Evolutionary conservation across 2,113 vertebrate genomes (phyloP).

Genomic region (Sitta europaea): DNA sequence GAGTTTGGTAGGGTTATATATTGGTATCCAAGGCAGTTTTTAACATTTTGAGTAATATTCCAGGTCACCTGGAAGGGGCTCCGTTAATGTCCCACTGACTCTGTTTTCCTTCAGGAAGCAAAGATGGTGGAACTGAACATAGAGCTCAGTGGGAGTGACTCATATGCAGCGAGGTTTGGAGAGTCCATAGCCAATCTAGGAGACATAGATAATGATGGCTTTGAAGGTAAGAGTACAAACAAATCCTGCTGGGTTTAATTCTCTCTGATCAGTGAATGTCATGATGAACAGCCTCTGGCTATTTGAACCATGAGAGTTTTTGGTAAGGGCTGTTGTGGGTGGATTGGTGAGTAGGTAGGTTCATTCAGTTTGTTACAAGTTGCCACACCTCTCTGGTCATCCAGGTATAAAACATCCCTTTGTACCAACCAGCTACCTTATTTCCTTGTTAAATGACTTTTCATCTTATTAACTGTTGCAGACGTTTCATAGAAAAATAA

Average conservation of each 20-base stretch:
- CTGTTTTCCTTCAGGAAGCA: constrained; percentile 68
- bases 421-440: background rate
- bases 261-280: background rate
- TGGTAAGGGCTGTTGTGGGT: background rate
- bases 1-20: background rate
- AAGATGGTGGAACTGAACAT: constrained; percentile 79
- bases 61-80: background rate
- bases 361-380: background rate
- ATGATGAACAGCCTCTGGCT: background rate
- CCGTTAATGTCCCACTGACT: background rate
- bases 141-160: constrained; percentile 80
- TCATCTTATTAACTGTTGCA: background rate
- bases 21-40: background rate
- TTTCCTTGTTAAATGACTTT: background rate
- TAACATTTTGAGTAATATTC: background rate
- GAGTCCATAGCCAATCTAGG: constrained; percentile 89
- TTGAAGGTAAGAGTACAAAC: constrained; percentile 78
- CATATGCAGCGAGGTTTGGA: constrained; percentile 89
- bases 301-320: background rate
- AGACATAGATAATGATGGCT: constrained; percentile 93
- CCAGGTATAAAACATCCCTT: background rate
- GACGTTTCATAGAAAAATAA: background rate
- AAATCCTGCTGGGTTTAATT: background rate
- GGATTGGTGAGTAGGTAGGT: background rate
- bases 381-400: background rate